Conservation (phyloP, 2,797 vertebrate genomes). For the Centroberyx gerrardi region DNA sequence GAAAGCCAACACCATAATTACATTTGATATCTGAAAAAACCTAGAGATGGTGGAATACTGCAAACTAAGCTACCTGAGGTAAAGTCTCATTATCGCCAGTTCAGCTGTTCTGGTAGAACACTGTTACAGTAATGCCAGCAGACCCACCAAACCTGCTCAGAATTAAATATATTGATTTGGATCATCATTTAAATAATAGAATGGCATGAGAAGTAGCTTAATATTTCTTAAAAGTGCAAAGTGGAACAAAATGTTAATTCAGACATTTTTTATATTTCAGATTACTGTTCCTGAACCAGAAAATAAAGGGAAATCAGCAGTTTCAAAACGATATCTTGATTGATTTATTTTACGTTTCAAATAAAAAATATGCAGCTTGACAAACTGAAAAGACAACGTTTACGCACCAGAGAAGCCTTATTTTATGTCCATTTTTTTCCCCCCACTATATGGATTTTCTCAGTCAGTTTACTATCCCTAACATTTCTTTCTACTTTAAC, state of each 20-base stretch:
- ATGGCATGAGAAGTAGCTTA: not conserved
- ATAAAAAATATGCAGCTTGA: no score
- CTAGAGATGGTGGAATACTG: constrained; percentile 12
- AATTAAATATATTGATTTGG: constrained; percentile 43
- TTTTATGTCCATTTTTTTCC: no score
- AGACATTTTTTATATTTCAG: not conserved
- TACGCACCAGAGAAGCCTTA: no score
- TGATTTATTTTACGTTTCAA: no score
- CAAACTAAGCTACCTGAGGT: constrained; percentile 35
- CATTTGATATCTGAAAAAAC: constrained; percentile 62
- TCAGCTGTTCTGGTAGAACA: constrained; percentile 46
- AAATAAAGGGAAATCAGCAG: no score
- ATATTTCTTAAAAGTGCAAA: constrained; percentile 41
- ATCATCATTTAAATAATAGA: constrained; percentile 28
- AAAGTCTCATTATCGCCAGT: constrained; percentile 43
- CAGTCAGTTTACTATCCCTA: no score
- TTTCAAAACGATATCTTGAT: no score
- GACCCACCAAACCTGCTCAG: not conserved
- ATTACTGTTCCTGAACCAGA: no score
- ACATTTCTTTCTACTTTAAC: no score
- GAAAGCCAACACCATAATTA: constrained; percentile 58
- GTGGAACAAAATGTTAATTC: constrained; percentile 48
- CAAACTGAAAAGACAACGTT: no score
- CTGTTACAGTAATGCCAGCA: constrained; percentile 18
- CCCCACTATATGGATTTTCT: no score